A percentile compares a stretch with the other conserved stretches of the same genome.
These are phyloP conservation scores for Poeciliopsis prolifica DNA, from an alignment of 2,113 vertebrate genomes.

Conservation along the genomic window DNA sequence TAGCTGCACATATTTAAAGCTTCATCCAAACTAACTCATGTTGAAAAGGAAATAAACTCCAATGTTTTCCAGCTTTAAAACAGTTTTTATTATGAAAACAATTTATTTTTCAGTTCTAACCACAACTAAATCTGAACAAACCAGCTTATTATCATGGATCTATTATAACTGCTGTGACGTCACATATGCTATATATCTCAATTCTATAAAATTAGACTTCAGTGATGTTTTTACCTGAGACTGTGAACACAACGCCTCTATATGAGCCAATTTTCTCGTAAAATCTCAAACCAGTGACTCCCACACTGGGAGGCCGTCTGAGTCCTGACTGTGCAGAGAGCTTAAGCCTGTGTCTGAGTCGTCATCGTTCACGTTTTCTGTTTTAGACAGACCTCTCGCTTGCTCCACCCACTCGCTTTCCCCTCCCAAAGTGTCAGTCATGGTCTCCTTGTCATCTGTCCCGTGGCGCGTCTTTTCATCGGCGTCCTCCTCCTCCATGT, in stretches of 20 bases:
- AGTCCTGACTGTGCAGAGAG: slow-evolving; percentile 97
- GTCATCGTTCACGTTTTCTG: slow-evolving; percentile 84
- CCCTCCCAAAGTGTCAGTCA: slow-evolving; percentile 39
- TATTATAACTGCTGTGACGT: not conserved
- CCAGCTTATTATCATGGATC: not conserved
- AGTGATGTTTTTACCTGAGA: slow-evolving; percentile 22
- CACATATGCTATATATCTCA: not conserved
- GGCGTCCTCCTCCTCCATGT: slow-evolving; percentile 59
- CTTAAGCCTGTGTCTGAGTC: slow-evolving; percentile 96
- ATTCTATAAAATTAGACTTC: not conserved
- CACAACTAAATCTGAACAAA: not conserved
- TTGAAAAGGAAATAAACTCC: not conserved
- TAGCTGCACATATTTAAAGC: not conserved
- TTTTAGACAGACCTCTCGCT: slow-evolving; percentile 82
- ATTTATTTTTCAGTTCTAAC: not conserved
- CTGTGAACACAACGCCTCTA: not conserved
- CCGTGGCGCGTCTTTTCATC: slow-evolving; percentile 22
- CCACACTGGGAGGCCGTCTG: slow-evolving; percentile 86
- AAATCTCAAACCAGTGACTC: slow-evolving; percentile 88
- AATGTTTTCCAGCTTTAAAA: not conserved
- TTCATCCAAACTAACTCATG: not conserved
- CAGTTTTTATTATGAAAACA: slow-evolving; percentile 3
- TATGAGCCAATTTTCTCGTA: not conserved
- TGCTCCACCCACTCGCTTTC: slow-evolving; percentile 84
- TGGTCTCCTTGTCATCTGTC: slow-evolving; percentile 36